These are phyloP conservation scores for Melospiza melodia DNA, from an alignment of 2,113 vertebrate genomes.

Conservation along the genomic window DNA sequence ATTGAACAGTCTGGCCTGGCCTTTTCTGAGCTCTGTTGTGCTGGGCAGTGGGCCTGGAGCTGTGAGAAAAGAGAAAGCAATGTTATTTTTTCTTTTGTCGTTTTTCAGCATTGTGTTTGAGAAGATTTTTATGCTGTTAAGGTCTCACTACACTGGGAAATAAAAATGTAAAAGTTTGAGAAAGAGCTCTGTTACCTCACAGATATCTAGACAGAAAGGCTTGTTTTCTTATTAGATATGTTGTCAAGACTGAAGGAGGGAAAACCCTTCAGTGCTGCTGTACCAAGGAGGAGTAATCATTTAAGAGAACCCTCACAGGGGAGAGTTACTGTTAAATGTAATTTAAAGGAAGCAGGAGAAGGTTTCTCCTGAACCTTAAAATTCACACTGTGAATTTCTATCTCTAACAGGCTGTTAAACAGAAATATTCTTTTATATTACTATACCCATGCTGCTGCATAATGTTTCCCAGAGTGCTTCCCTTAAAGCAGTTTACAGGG, in stretches of 20 bases:
- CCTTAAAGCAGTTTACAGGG: neutral
- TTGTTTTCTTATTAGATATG: neutral
- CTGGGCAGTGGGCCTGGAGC: neutral
- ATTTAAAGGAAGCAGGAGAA: neutral
- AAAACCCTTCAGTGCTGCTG: neutral
- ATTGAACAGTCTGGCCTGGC: neutral
- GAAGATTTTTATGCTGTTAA: slow-evolving; percentile 6
- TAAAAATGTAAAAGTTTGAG: slow-evolving; percentile 4
- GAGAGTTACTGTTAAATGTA: neutral
- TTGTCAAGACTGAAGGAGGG: neutral
- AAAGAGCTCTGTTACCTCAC: neutral
- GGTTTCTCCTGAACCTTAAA: slow-evolving; percentile 3
- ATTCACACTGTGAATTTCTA: slow-evolving; percentile 1
- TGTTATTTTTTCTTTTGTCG: neutral
- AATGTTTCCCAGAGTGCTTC: neutral
- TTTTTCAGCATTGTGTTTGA: neutral
- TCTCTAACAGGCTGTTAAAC: slow-evolving; percentile 2
- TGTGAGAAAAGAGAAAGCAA: neutral
- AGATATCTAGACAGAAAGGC: neutral
- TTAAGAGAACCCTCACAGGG: neutral
- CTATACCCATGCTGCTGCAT: neutral
- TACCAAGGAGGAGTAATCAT: neutral
- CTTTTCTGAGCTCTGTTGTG: neutral
- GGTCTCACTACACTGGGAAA: neutral
- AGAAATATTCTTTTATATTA: neutral